Conservation (phyloP, 1,140 invertebrate genomes). For the Lepidurus couesii region DNA sequence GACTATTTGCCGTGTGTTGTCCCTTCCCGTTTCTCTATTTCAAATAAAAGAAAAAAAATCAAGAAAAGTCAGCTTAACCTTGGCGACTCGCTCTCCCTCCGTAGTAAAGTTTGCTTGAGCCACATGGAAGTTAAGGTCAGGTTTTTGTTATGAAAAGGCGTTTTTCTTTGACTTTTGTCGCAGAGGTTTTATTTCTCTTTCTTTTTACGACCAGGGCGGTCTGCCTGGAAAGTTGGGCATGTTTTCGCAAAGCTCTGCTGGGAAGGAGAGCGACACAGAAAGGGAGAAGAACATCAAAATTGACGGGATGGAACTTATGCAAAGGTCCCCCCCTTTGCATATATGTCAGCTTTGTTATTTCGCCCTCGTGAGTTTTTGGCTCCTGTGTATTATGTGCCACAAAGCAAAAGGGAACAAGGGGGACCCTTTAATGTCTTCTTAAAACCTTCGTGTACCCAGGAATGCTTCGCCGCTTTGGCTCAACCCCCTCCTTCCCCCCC, state of each 20-base stretch:
- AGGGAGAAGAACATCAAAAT: neutral
- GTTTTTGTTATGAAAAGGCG: neutral
- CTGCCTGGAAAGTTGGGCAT: neutral
- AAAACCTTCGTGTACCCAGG: slow-evolving; percentile 14
- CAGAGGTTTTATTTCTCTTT: neutral
- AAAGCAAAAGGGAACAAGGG: neutral
- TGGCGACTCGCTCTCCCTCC: neutral
- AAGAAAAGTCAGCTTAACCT: neutral
- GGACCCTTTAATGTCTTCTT: slow-evolving; percentile 7
- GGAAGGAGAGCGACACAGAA: neutral
- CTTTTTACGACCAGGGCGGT: slow-evolving; percentile 18
- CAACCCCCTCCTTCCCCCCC: neutral
- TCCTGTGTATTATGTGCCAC: neutral
- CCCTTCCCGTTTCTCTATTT: neutral
- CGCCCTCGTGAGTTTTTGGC: neutral
- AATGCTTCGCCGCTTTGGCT: neutral
- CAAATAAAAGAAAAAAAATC: neutral
- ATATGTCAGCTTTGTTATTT: slow-evolving; percentile 9
- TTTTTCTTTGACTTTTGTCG: neutral
- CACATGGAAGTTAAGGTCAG: neutral
- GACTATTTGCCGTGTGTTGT: neutral
- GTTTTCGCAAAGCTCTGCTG: slow-evolving; percentile 3
- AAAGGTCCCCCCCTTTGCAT: neutral
- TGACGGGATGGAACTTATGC: neutral
- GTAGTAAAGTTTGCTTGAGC: neutral